A percentile compares a stretch with the other conserved stretches of the same genome.
Conservation (phyloP, 1,140 invertebrate species). For the Drosophila burlai region DNA sequence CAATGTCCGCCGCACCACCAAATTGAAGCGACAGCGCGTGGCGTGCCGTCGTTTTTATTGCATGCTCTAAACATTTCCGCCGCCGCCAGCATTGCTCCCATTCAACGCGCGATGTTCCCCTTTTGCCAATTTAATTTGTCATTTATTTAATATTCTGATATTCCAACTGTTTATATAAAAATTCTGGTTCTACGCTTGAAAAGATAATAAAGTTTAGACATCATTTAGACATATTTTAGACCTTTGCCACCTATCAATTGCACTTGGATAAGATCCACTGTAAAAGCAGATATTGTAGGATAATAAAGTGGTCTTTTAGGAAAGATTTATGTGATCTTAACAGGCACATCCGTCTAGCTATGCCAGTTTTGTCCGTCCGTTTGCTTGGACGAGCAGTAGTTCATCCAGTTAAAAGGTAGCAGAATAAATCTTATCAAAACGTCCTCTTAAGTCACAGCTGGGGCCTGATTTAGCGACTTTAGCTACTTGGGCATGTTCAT, state of each 20-base stretch:
- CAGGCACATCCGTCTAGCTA: background rate
- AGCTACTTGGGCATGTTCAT: too few relatives aligned
- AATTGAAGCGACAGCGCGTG: constrained; percentile 55
- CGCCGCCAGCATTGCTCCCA: constrained; percentile 12
- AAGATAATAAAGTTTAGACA: background rate
- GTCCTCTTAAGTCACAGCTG: background rate
- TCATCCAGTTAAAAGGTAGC: too few relatives aligned
- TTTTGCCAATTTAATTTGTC: constrained; percentile 55
- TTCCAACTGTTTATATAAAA: background rate
- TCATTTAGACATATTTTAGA: background rate
- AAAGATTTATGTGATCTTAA: background rate
- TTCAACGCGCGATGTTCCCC: constrained; percentile 20
- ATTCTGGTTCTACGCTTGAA: background rate
- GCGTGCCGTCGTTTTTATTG: constrained; percentile 50
- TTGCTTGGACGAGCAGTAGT: background rate
- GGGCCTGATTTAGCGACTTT: too few relatives aligned
- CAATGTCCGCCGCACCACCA: constrained; percentile 48
- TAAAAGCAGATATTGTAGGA: too few relatives aligned
- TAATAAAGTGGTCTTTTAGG: too few relatives aligned
- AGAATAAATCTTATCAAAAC: too few relatives aligned
- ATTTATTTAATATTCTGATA: constrained; percentile 29
- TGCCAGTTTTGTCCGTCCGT: background rate
- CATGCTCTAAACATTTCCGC: constrained; percentile 69
- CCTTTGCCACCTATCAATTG: too few relatives aligned
- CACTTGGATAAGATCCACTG: too few relatives aligned